phyloP scores from a whole-genome alignment of 1,140 invertebrate genomes.

The Melipona quadrifasciata region DNA sequence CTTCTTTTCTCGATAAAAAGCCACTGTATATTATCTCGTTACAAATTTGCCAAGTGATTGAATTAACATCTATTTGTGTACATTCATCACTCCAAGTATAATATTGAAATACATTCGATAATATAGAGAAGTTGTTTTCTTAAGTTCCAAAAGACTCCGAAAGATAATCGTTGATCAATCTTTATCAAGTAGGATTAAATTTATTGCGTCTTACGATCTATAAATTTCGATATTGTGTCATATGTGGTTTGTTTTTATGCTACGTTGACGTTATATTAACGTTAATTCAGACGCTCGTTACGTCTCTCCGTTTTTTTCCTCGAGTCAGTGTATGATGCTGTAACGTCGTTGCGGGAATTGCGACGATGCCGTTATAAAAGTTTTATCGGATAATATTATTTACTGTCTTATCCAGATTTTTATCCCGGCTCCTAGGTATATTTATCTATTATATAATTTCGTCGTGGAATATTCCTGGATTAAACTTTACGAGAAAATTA shows the following conservation, averaged over 20 bases:
- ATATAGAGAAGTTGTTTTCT: too few species aligned
- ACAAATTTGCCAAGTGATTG: too few species aligned
- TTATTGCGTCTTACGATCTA: background rate
- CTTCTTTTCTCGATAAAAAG: too few species aligned
- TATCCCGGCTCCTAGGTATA: background rate
- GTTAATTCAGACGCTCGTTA: conserved; percentile 17
- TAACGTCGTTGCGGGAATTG: conserved; percentile 30
- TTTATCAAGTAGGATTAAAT: background rate
- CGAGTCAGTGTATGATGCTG: conserved; percentile 6
- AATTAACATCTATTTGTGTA: too few species aligned
- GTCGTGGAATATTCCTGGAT: background rate
- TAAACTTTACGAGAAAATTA: background rate
- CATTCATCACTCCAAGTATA: too few species aligned
- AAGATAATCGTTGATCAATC: background rate
- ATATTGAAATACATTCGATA: too few species aligned
- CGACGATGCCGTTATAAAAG: conserved; percentile 38
- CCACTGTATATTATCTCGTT: too few species aligned
- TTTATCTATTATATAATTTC: background rate
- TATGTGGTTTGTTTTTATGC: background rate
- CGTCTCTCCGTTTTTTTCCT: background rate
- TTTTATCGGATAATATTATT: conserved; percentile 46
- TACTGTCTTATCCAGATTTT: conserved; percentile 29
- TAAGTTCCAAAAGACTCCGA: background rate
- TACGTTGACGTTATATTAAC: conserved; percentile 6
- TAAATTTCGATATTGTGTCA: background rate